Evolutionary conservation across 2,888 invertebrate genomes (phyloP), one percentile per base, ranked within the genome.

Genomic region (Chymomyza caudatula): DNA sequence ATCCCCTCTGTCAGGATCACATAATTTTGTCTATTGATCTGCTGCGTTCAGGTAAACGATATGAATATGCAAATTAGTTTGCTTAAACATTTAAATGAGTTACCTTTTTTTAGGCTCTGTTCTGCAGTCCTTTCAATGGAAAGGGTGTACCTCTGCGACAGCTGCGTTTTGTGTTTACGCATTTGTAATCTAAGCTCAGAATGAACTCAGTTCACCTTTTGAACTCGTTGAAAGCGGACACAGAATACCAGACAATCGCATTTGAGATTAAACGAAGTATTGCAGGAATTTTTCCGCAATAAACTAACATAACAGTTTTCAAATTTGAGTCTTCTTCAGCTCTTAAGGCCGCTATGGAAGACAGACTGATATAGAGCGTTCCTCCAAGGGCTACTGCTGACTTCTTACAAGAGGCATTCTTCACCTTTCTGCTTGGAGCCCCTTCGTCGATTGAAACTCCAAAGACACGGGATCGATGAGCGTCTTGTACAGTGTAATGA

Each of bases 1-100:
- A 65, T 51, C 58, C 73, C 56, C 70, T 57, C 51, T 68, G 52
- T 59, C 29, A 63, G 61, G 78, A 74, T 71, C 77, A 69, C 60
- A 73, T 80, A 63, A 77, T 71, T 65, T 84, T 84, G 78, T 80
- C 76, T 70, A 69, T 69, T 57, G 86, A 86, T 86, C 75, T 54
- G 44, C 25, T 42, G 20, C 47, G 22, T 60, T 73, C 80, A 83
- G 83, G 85, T 84, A 85, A 78, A 58, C 71, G 77, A 77, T 82
- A 74, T 51, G 52, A 19, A 63, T 78, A 82, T 82, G 86, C 74
- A 84, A 84, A 84, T 84, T 80, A 74, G 80, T 83, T 84, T 86
- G 81, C 85, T 84, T 86, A 83, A 74, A 86, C 74, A 84, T 86
- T 76, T 67, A 80, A 84, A 84, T 85, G 68, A 73, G 65, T 37